A percentile compares a stretch with the other conserved stretches of the same genome.
phyloP scores from a whole-genome alignment of 2,797 vertebrate genomes.

The Fistularia commersonii region DNA sequence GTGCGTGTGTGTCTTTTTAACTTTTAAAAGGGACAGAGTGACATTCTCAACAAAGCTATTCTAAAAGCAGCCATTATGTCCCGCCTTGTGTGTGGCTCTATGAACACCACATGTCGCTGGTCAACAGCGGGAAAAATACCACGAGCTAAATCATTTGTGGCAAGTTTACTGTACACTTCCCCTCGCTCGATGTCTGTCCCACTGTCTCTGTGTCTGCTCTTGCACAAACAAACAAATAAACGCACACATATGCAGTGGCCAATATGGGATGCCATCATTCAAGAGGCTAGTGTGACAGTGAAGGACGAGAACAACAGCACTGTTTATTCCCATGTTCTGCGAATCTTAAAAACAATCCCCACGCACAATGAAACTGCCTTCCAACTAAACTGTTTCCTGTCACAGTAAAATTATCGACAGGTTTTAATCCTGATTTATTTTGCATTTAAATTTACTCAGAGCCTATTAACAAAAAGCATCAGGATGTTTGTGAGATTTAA shows the following conservation, averaged over 20 bases:
- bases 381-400: too few relatives aligned
- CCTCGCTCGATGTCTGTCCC: slow-evolving; percentile 41
- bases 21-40: slow-evolving; percentile 43
- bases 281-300: slow-evolving; percentile 14
- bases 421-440: too few relatives aligned
- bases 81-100: slow-evolving; percentile 63
- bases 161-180: slow-evolving; percentile 60
- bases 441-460: too few relatives aligned
- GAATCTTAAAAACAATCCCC: too few relatives aligned
- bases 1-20: slow-evolving; percentile 63
- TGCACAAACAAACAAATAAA: slow-evolving; percentile 46
- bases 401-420: too few relatives aligned
- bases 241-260: slow-evolving; percentile 29
- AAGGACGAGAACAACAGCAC: not conserved
- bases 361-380: not conserved
- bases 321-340: too few relatives aligned
- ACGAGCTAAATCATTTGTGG: slow-evolving; percentile 71
- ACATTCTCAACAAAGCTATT: slow-evolving; percentile 54
- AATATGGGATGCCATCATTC: slow-evolving; percentile 14
- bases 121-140: slow-evolving; percentile 67
- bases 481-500: too few relatives aligned
- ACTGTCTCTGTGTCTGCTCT: slow-evolving; percentile 40
- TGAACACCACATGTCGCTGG: slow-evolving; percentile 74
- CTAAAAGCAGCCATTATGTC: slow-evolving; percentile 68
- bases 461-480: too few relatives aligned